A percentile compares a stretch with the other conserved stretches of the same genome.
Conservation (phyloP, 2,113 vertebrate genomes). For the Ophthalmolycus amberensis region DNA sequence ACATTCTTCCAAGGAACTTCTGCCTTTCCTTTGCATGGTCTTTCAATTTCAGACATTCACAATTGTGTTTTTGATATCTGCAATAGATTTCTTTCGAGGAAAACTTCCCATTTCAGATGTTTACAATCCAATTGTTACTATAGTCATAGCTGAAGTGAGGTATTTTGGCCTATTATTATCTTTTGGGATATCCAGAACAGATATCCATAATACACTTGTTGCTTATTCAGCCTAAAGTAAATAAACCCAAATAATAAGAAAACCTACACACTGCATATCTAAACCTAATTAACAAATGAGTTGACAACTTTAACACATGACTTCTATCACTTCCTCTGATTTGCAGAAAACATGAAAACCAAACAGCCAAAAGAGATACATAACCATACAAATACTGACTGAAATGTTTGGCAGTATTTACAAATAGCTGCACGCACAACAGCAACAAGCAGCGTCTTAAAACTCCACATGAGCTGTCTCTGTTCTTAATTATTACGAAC, state of each 20-base stretch:
- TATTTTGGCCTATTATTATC: neutral
- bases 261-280: neutral
- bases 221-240: neutral
- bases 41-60: neutral
- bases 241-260: neutral
- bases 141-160: neutral
- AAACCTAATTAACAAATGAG: neutral
- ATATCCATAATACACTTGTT: neutral
- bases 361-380: neutral
- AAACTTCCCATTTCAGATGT: no score
- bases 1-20: no score
- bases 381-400: neutral
- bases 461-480: neutral
- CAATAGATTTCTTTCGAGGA: no score
- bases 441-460: neutral
- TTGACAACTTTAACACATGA: neutral
- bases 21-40: neutral
- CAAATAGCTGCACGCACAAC: neutral
- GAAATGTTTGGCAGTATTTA: neutral
- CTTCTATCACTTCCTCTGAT: neutral
- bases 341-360: neutral
- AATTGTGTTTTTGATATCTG: no score
- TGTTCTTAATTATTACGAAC: neutral
- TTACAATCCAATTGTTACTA: neutral
- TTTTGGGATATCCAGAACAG: neutral